Percentiles rank a stretch among this genome's conserved stretches.
Conservation (phyloP, 2,113 vertebrate species). For the Phrynocephalus versicolor region DNA sequence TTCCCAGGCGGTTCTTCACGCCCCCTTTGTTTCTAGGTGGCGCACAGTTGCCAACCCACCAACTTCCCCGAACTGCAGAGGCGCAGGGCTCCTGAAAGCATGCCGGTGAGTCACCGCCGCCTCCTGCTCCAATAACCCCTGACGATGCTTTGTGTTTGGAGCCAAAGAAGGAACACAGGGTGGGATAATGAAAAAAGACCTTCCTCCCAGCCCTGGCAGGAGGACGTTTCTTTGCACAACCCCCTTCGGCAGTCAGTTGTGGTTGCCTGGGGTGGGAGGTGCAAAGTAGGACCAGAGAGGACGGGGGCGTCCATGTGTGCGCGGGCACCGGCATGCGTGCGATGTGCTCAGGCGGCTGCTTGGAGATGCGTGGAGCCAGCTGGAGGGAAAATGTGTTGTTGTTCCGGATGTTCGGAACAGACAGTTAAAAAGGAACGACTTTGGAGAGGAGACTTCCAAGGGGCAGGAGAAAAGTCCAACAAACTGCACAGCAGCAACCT, state of each 20-base stretch:
- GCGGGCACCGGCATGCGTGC: not conserved
- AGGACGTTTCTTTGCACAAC: not conserved
- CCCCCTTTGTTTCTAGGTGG: not conserved
- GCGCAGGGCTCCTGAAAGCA: not conserved
- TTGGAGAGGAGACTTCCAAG: not conserved
- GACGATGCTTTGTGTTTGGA: slow-evolving; percentile 11
- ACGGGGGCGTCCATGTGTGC: not conserved
- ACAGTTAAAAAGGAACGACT: not conserved
- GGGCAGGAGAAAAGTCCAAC: not conserved
- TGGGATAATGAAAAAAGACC: too few relatives aligned
- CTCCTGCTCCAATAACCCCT: not conserved
- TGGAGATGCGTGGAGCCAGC: not conserved
- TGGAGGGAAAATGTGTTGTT: not conserved
- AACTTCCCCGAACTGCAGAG: not conserved
- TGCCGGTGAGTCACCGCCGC: not conserved
- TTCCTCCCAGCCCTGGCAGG: not conserved
- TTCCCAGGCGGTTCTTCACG: not conserved
- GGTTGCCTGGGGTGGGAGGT: slow-evolving; percentile 16
- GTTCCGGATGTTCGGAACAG: not conserved
- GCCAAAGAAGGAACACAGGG: not conserved
- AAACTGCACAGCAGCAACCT: too few relatives aligned
- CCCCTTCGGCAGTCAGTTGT: not conserved
- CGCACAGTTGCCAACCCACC: not conserved
- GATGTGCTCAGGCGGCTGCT: not conserved
- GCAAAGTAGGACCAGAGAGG: not conserved